These are phyloP conservation scores for Rhagoletis zephyria DNA, from an alignment of 1,140 invertebrate species.

Conservation along the genomic window DNA sequence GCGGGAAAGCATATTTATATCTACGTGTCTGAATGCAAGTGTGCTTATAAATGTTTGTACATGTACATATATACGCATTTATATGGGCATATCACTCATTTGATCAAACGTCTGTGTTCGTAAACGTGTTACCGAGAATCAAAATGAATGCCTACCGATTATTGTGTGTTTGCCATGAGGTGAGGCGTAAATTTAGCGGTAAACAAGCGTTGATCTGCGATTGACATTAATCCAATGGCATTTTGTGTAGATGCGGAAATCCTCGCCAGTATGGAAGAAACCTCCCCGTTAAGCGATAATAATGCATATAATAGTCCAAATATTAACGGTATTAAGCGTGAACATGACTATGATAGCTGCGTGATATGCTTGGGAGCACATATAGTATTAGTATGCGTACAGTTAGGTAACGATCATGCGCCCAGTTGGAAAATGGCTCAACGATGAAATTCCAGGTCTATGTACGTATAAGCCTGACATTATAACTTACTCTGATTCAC, in stretches of 20 bases:
- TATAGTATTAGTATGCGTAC: neutral
- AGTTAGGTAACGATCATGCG: neutral
- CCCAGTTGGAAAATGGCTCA: neutral
- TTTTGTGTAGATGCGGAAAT: slow-evolving; percentile 46
- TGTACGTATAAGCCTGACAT: no score
- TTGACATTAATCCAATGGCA: slow-evolving; percentile 58
- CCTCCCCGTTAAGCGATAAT: neutral
- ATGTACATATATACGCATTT: neutral
- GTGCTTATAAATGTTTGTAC: neutral
- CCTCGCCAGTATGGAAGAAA: neutral
- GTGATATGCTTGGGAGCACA: neutral
- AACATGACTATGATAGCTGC: neutral
- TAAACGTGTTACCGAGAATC: neutral
- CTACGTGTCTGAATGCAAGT: neutral
- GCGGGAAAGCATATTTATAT: slow-evolving; percentile 9
- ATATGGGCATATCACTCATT: slow-evolving; percentile 10
- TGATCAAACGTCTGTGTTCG: neutral
- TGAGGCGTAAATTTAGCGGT: slow-evolving; percentile 60
- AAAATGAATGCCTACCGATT: neutral
- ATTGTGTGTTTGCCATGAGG: slow-evolving; percentile 1
- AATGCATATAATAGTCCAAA: slow-evolving; percentile 33
- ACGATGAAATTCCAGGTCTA: no score
- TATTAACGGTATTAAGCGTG: slow-evolving; percentile 43
- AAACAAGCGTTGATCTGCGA: slow-evolving; percentile 55
- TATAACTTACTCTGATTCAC: no score